Percentiles rank a stretch among this genome's conserved stretches.
Conservation (phyloP, 2,888 invertebrate genomes). For the Gryllus longicercus region DNA sequence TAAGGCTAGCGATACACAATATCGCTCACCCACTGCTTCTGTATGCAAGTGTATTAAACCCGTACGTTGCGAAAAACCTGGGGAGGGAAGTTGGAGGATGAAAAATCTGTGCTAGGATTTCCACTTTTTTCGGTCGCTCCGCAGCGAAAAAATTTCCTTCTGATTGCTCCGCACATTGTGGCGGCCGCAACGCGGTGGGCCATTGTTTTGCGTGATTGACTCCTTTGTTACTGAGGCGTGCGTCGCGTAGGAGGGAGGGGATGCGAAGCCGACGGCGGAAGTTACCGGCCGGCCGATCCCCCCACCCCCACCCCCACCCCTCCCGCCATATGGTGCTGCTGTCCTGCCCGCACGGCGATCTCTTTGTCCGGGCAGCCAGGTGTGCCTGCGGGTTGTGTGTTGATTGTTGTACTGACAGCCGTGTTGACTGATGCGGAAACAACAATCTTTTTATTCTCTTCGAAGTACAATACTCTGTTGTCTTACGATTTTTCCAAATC, state of each 20-base stretch:
- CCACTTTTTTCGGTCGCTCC: neutral
- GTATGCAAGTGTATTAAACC: neutral
- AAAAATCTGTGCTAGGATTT: constrained; percentile 1
- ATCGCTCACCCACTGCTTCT: neutral
- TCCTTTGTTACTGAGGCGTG: neutral
- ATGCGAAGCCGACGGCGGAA: neutral
- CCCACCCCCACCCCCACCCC: too few species aligned
- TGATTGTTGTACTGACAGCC: too few species aligned
- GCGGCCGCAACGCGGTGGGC: neutral
- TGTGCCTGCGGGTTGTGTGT: too few species aligned
- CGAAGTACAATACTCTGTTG: too few species aligned
- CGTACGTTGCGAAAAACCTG: neutral
- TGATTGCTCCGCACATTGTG: neutral
- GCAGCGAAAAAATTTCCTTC: neutral
- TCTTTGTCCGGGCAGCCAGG: too few species aligned
- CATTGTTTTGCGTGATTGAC: constrained; percentile 17
- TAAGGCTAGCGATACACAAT: constrained; percentile 6
- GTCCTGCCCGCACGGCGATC: too few species aligned
- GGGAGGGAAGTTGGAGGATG: constrained; percentile 17
- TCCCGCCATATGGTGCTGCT: too few species aligned
- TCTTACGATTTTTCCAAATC: too few species aligned
- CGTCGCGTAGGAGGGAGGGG: neutral
- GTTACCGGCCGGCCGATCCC: too few species aligned
- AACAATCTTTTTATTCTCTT: too few species aligned
- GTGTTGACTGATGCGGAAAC: too few species aligned